These are phyloP conservation scores for Eidolon helvum DNA, from an alignment of 2,113 vertebrate species.

Conservation along the genomic window DNA sequence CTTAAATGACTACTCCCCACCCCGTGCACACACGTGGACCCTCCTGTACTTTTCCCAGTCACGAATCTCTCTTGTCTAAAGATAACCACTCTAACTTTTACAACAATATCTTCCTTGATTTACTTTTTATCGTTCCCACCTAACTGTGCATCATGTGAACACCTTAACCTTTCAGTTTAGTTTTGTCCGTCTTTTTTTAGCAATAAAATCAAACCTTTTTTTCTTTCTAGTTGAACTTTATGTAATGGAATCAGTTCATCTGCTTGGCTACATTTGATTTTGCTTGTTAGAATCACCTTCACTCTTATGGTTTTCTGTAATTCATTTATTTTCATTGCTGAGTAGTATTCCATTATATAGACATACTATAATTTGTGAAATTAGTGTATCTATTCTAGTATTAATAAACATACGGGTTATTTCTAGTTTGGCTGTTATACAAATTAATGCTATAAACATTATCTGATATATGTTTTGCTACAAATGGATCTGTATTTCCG, in stretches of 20 bases:
- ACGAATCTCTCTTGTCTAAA: background rate
- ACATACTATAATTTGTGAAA: background rate
- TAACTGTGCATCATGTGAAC: background rate
- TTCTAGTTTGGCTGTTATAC: background rate
- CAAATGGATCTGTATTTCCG: background rate
- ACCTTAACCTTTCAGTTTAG: background rate
- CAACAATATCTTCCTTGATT: background rate
- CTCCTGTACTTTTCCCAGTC: background rate
- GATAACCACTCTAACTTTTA: background rate
- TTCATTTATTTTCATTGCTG: background rate
- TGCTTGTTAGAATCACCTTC: background rate
- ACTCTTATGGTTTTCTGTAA: background rate
- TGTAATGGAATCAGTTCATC: background rate
- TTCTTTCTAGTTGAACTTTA: background rate
- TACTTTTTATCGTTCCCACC: background rate
- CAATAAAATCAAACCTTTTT: too few relatives aligned
- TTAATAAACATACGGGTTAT: background rate
- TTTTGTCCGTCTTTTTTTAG: background rate
- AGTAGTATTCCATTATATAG: background rate
- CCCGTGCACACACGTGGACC: rapidly evolving
- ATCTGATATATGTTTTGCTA: background rate
- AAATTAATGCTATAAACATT: background rate
- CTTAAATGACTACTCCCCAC: background rate
- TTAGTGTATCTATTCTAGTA: background rate
- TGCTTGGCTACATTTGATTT: background rate